These are phyloP conservation scores for Kudoa iwatai DNA, from an alignment of 30 jellyfish, hydroid and myxozoan genomes.

Conservation along the genomic window DNA sequence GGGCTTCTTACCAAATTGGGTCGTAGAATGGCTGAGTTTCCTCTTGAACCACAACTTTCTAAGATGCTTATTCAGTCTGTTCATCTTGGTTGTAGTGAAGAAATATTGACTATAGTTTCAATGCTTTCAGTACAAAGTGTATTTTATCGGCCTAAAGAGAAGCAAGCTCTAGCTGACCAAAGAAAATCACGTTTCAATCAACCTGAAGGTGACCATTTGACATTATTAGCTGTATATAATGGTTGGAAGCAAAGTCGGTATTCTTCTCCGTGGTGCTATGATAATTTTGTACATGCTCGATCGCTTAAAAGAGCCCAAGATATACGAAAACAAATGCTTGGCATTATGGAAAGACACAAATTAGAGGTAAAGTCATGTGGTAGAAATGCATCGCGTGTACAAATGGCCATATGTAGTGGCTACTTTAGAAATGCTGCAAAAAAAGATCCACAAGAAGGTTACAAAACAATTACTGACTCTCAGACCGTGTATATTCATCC, in stretches of 20 bases:
- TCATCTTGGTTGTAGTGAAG: conserved; percentile 58
- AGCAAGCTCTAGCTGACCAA: conserved; percentile 82
- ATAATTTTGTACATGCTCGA: conserved; percentile 51
- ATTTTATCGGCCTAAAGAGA: conserved; percentile 84
- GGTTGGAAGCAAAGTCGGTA: conserved; percentile 61
- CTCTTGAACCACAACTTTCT: conserved; percentile 91
- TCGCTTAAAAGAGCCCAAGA: conserved; percentile 85
- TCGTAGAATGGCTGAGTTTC: conserved; percentile 94
- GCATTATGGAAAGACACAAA: conserved; percentile 81
- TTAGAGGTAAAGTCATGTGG: conserved; percentile 32
- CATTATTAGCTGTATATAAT: conserved; percentile 67
- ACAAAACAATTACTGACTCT: conserved; percentile 55
- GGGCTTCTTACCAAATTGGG: conserved; percentile 71
- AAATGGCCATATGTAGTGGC: conserved; percentile 76
- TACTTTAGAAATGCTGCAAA: conserved; percentile 71
- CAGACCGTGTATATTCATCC: conserved; percentile 93
- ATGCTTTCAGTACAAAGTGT: conserved; percentile 76
- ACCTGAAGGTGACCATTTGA: conserved; percentile 88
- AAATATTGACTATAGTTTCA: conserved; percentile 72
- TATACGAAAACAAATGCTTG: conserved; percentile 76
- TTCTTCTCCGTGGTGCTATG: conserved; percentile 55
- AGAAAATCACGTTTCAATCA: conserved; percentile 76
- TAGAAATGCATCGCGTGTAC: conserved; percentile 17
- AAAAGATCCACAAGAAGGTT: conserved; percentile 57
- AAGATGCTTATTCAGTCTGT: conserved; percentile 88